Base-by-base conservation (phyloP, 2,113 vertebrate species). In the Equus quagga region DNA sequence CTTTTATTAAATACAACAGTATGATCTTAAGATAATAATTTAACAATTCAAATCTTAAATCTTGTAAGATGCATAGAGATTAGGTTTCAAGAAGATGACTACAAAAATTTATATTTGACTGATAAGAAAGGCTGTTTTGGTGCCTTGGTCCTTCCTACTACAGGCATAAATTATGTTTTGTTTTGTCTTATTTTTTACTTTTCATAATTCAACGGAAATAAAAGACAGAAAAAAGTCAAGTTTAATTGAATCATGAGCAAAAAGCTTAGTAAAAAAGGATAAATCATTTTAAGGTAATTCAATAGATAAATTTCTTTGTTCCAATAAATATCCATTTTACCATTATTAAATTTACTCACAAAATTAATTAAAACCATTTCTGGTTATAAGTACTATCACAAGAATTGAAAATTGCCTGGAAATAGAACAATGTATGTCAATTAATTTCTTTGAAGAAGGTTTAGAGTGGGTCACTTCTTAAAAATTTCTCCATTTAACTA, bases 271-370 rank as follows among this genome's bases (percentile, higher is more conserved):
- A 90, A 94, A 80, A 92, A 97, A 95, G 64, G 54, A 82, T 31
- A 94, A 92, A 79, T 89, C 15, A 83, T 93, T 86, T 96, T 82
- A 95, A 85, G n/a, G 54, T 91, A 97, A 96, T 75, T 89, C n/a
- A 94, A 64, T 90, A 87, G 64, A 64, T 65, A 78, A 80, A 92
- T 92, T 84, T 89, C 11, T 86, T 89, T 62, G 79, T 93, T 96
- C 94, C 58, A 96, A 86, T 95, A 96, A 95, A 67, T 94, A 97
- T 72, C 97, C 89, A 91, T 92, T 96, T 94, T 75, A 67, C 8
- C 76, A 69, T 89, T 70, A 82, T 96, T 97, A 96, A 79, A 92
- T 92, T 94, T 94, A 75, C 49, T 97, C 67, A 91, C 46, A 78
- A 89, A 93, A 79, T 91, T 95, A 95, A 92, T 97, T 80, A 83